A percentile compares a stretch with the other conserved stretches of the same genome.
Conservation (phyloP, 2,797 vertebrate species). For the Carcharodon carcharias region DNA sequence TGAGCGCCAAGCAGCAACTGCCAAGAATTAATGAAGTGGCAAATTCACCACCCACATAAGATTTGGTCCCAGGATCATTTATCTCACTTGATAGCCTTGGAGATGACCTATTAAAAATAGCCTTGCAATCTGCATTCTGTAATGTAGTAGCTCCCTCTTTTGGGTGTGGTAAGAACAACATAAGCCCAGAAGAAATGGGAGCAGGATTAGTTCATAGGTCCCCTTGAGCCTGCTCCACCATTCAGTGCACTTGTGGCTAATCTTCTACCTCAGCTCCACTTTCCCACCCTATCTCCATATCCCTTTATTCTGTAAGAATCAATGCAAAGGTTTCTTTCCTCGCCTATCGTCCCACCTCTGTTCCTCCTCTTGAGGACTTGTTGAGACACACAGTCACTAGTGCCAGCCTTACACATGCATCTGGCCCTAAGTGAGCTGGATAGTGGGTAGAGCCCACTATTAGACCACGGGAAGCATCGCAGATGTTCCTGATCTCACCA, state of each 20-base stretch:
- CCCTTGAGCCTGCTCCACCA: not conserved
- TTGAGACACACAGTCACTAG: not conserved
- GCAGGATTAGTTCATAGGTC: not conserved
- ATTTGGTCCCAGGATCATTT: constrained; percentile 17
- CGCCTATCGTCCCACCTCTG: not conserved
- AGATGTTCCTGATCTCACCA: too few relatives aligned
- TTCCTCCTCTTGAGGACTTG: not conserved
- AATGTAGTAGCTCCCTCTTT: not conserved
- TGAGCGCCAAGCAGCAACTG: not conserved
- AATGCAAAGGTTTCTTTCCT: not conserved
- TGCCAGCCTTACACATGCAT: not conserved
- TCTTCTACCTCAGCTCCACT: not conserved
- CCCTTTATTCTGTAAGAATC: not conserved
- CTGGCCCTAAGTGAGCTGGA: not conserved
- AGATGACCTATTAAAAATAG: constrained; percentile 11
- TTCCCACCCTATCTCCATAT: not conserved
- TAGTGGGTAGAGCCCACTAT: not conserved
- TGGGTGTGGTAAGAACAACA: not conserved
- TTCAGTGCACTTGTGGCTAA: not conserved
- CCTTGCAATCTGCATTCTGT: not conserved
- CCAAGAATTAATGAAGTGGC: constrained; percentile 30
- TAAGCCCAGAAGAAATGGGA: not conserved
- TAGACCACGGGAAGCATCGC: not conserved
- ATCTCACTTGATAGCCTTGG: not conserved
- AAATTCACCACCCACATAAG: not conserved